phyloP scores from a whole-genome alignment of 1,140 invertebrate species.

The Orius laevigatus region DNA sequence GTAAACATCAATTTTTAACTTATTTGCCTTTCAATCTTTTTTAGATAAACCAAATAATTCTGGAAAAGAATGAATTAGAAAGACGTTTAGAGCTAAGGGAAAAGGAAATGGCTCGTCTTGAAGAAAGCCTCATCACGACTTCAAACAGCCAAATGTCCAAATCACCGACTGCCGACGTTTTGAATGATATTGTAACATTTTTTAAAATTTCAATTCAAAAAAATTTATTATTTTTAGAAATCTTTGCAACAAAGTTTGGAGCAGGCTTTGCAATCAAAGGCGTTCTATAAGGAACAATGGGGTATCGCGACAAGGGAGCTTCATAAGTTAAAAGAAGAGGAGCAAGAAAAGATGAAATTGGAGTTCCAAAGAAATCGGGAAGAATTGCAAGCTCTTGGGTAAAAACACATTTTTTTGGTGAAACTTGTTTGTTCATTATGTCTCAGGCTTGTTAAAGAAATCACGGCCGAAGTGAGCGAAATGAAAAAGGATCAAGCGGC shows the following conservation, averaged over 20 bases:
- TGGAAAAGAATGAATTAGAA: slow-evolving; percentile 1
- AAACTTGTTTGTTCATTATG: background rate
- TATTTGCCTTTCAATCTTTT: background rate
- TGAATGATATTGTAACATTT: background rate
- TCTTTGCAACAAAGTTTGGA: slow-evolving; percentile 37
- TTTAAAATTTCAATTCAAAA: no score
- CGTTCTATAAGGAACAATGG: slow-evolving; percentile 44
- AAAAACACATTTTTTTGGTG: slow-evolving; percentile 1
- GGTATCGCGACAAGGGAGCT: slow-evolving; percentile 35
- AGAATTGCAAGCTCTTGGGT: slow-evolving; percentile 12
- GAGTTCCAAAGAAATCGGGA: slow-evolving; percentile 12
- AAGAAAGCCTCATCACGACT: background rate
- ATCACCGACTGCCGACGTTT: background rate
- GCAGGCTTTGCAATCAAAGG: slow-evolving; percentile 32
- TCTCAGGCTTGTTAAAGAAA: slow-evolving; percentile 12
- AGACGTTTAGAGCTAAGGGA: slow-evolving; percentile 3
- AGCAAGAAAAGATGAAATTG: slow-evolving; percentile 11
- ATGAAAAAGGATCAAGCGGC: slow-evolving; percentile 11
- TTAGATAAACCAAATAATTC: slow-evolving; percentile 2
- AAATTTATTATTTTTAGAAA: slow-evolving; percentile 22
- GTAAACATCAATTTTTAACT: slow-evolving; percentile 9
- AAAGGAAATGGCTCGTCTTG: slow-evolving; percentile 4
- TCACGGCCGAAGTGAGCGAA: slow-evolving; percentile 11
- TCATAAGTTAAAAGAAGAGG: slow-evolving; percentile 28
- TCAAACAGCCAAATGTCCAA: background rate